Percentiles rank a stretch among this genome's conserved stretches.
These are phyloP conservation scores for Myiagra hebetior DNA, from an alignment of 2,113 vertebrate genomes.

Conservation along the genomic window DNA sequence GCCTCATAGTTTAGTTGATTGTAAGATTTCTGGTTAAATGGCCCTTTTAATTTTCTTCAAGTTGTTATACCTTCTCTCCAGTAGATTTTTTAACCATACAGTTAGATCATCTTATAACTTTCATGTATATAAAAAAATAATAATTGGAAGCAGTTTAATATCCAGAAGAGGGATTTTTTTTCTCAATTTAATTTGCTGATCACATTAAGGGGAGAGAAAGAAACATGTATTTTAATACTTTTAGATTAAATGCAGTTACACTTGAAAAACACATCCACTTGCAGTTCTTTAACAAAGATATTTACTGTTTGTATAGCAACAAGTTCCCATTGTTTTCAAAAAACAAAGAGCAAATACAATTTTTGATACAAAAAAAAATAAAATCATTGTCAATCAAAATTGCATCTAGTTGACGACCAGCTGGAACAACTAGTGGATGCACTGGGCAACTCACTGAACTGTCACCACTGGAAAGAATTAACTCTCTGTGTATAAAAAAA, in stretches of 20 bases:
- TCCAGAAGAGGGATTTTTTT: neutral
- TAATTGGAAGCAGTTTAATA: neutral
- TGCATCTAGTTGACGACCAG: neutral
- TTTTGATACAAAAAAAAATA: neutral
- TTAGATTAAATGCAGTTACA: neutral
- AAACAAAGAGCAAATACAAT: neutral
- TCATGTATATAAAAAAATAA: neutral
- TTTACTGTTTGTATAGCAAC: neutral
- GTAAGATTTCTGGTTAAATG: neutral
- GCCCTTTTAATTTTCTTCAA: neutral
- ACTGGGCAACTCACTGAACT: neutral
- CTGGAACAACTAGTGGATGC: neutral
- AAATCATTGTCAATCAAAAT: neutral
- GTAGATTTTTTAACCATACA: neutral
- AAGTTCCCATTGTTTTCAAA: neutral
- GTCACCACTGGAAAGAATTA: slow-evolving; percentile 9
- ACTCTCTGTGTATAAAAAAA: neutral
- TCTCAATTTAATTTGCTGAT: neutral
- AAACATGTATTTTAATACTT: neutral
- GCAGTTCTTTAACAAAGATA: neutral
- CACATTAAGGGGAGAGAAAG: neutral
- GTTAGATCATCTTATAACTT: neutral
- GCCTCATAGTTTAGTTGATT: neutral
- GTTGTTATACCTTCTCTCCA: neutral
- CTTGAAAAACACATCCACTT: neutral